Conservation (phyloP, 2,797 vertebrate genomes). For the Ataeniobius toweri region DNA sequence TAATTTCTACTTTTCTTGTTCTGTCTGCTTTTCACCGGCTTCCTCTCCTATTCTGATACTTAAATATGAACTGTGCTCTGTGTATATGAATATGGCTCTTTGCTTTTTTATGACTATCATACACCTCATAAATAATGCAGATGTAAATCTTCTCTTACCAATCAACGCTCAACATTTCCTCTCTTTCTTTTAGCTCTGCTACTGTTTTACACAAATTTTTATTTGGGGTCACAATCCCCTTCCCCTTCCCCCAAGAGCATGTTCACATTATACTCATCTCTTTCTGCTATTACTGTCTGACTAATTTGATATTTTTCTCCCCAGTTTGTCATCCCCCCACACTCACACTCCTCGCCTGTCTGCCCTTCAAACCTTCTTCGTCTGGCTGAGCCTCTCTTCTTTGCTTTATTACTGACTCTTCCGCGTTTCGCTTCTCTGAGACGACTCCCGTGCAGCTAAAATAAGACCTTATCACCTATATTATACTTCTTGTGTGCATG, state of each 20-base stretch:
- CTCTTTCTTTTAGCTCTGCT: slow-evolving; percentile 39
- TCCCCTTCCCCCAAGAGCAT: slow-evolving; percentile 23
- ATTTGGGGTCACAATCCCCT: slow-evolving; percentile 48
- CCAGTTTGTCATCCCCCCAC: slow-evolving; percentile 49
- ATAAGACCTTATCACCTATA: slow-evolving; percentile 84
- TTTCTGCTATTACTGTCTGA: slow-evolving; percentile 67
- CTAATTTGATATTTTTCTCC: slow-evolving; percentile 71
- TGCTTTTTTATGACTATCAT: slow-evolving; percentile 14
- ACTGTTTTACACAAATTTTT: slow-evolving; percentile 56
- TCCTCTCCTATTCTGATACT: slow-evolving; percentile 5
- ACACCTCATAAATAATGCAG: slow-evolving; percentile 58
- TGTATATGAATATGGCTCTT: slow-evolving; percentile 18
- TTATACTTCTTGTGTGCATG: slow-evolving; percentile 67
- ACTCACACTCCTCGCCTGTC: slow-evolving; percentile 42
- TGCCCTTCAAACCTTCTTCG: slow-evolving; percentile 88
- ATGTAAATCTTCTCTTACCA: slow-evolving; percentile 36
- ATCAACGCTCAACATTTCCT: slow-evolving; percentile 25
- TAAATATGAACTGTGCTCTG: too few species aligned
- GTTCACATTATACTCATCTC: slow-evolving; percentile 57
- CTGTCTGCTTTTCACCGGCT: not conserved
- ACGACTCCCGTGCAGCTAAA: slow-evolving; percentile 75
- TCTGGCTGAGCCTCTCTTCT: slow-evolving; percentile 86
- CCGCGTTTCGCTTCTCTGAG: slow-evolving; percentile 91
- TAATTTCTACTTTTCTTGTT: slow-evolving; percentile 49
- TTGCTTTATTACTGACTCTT: slow-evolving; percentile 94